phyloP scores from a whole-genome alignment of 1,140 invertebrate genomes.

The Drosophila mauritiana region DNA sequence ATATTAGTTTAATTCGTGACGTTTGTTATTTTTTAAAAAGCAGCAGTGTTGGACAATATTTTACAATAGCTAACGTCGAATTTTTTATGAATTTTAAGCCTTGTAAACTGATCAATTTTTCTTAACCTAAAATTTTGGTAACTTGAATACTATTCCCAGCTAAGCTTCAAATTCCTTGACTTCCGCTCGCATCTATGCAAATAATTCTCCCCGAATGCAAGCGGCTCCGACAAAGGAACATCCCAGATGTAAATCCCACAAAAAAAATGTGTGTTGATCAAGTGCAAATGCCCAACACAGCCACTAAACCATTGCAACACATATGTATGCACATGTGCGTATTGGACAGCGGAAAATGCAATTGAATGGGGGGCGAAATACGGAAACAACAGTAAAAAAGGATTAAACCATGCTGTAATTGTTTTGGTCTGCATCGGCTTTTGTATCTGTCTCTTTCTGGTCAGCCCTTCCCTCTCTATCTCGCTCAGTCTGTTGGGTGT shows the following conservation, averaged over 20 bases:
- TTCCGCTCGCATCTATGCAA: not conserved
- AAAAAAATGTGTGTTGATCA: conserved; percentile 41
- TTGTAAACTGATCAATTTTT: too few relatives aligned
- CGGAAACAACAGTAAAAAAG: conserved; percentile 56
- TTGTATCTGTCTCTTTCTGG: not conserved
- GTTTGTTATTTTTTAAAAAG: too few relatives aligned
- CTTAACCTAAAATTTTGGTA: too few relatives aligned
- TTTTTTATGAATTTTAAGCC: not conserved
- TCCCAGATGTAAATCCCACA: conserved; percentile 30
- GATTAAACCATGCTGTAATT: conserved; percentile 75
- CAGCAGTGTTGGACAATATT: too few relatives aligned
- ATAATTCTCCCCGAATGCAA: conserved; percentile 39
- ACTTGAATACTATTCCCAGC: not conserved
- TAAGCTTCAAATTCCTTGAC: not conserved
- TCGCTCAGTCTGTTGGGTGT: conserved; percentile 17
- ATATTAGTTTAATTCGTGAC: too few relatives aligned
- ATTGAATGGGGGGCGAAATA: conserved; percentile 35
- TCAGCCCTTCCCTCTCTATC: not conserved
- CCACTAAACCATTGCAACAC: conserved; percentile 36
- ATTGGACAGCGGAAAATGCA: conserved; percentile 46
- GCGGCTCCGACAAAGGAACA: conserved; percentile 30
- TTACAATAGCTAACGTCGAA: too few relatives aligned
- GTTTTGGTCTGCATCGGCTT: conserved; percentile 53
- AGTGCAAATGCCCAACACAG: conserved; percentile 44
- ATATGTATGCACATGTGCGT: conserved; percentile 23